Conservation (phyloP, 2,797 vertebrate genomes). For the Myotis pilosus region DNA sequence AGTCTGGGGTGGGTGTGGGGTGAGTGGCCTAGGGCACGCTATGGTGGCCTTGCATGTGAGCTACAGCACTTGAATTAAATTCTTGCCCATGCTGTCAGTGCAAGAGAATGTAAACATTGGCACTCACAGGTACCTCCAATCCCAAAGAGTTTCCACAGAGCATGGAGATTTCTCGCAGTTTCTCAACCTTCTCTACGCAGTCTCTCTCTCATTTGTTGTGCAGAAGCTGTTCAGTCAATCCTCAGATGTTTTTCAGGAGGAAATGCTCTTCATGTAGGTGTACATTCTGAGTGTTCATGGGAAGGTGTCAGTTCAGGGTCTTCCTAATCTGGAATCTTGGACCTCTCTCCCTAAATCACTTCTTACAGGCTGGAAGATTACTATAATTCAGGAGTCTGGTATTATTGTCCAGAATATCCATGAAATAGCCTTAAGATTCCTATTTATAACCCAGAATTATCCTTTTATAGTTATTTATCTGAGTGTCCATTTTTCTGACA, state of each 20-base stretch:
- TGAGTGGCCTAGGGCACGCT: neutral
- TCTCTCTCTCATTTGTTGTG: neutral
- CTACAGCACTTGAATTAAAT: neutral
- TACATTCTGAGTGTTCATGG: neutral
- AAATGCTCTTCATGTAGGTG: neutral
- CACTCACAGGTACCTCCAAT: neutral
- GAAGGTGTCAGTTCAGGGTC: neutral
- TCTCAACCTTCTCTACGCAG: neutral
- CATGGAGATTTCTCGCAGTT: neutral
- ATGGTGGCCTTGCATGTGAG: neutral
- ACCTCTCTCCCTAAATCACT: neutral
- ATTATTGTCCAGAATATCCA: too few species aligned
- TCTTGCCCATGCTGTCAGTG: neutral
- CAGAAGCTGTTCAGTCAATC: too few species aligned
- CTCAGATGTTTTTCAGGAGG: neutral
- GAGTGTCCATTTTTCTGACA: too few species aligned
- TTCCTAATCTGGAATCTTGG: neutral
- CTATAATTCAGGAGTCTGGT: too few species aligned
- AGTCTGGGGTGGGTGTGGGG: neutral
- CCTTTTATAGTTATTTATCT: neutral
- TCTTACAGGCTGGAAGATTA: too few species aligned
- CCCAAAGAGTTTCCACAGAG: neutral
- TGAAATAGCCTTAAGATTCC: too few species aligned
- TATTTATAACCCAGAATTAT: neutral
- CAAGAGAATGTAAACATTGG: neutral